phyloP scores from a whole-genome alignment of 2,888 invertebrate species.

The Hirtodrosophila trivittata region DNA sequence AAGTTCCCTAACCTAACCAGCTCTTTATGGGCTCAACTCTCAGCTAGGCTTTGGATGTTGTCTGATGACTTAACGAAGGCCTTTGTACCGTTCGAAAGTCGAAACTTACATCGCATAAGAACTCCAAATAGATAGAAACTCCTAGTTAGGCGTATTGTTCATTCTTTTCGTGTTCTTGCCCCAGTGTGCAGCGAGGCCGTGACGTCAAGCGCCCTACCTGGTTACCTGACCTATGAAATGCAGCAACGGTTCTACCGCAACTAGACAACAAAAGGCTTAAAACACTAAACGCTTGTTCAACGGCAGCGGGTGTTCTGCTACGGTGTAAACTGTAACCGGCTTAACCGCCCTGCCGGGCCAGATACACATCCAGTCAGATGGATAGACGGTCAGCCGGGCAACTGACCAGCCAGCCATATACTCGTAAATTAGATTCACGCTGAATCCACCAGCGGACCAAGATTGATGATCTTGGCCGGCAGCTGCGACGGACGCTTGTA shows the following conservation, averaged over 20 bases:
- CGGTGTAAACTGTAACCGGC: constrained; percentile 2
- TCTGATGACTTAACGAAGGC: too few species aligned
- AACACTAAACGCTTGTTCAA: constrained; percentile 20
- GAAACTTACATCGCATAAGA: too few species aligned
- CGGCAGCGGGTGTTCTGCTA: constrained; percentile 6
- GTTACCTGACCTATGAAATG: constrained; percentile 23
- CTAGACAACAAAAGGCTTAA: constrained; percentile 33
- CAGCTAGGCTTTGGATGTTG: too few species aligned
- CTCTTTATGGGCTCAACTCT: too few species aligned
- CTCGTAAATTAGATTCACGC: constrained; percentile 67
- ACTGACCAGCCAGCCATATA: constrained; percentile 22
- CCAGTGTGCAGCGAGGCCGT: constrained; percentile 5
- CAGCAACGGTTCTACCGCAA: background rate
- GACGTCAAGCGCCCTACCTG: background rate
- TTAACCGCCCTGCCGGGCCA: background rate
- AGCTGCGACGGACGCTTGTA: constrained; percentile 57
- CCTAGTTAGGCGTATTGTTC: too few species aligned
- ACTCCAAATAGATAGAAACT: background rate
- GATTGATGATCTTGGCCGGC: constrained; percentile 71
- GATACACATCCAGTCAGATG: background rate
- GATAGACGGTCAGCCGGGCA: background rate
- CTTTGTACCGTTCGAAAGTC: too few species aligned
- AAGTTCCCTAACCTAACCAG: too few species aligned
- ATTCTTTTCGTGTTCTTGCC: background rate
- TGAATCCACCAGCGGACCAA: constrained; percentile 42